Conservation (phyloP, 2,113 vertebrate species). For the Acanthochromis polyacanthus region DNA sequence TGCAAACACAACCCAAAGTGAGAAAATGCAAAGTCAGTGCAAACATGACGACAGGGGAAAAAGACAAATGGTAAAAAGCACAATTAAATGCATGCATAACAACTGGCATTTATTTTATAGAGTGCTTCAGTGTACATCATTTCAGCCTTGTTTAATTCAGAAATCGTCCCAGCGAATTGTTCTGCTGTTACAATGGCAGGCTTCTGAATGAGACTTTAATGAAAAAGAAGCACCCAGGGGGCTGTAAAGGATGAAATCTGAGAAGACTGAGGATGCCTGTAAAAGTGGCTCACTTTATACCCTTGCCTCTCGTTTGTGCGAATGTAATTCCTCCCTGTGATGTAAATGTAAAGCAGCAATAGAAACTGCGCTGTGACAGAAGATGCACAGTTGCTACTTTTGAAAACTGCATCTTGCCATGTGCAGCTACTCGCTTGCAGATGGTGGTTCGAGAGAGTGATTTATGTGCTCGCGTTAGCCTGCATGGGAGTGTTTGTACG, state of each 20-base stretch:
- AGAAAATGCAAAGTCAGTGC: slow-evolving; percentile 29
- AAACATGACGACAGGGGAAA: slow-evolving; percentile 12
- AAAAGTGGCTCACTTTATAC: slow-evolving; percentile 61
- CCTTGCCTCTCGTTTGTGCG: slow-evolving; percentile 35
- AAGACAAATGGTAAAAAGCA: slow-evolving; percentile 20
- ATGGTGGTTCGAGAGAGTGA: slow-evolving; percentile 54
- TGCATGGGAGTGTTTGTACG: slow-evolving; percentile 35
- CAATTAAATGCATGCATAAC: slow-evolving; percentile 5
- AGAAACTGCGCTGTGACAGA: slow-evolving; percentile 9
- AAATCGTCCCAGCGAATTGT: slow-evolving; percentile 58
- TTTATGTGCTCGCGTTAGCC: slow-evolving; percentile 66
- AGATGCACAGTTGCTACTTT: slow-evolving; percentile 25
- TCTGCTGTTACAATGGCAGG: slow-evolving; percentile 30
- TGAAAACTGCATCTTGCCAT: slow-evolving; percentile 21
- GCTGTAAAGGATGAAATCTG: slow-evolving; percentile 60
- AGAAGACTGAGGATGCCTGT: slow-evolving; percentile 59
- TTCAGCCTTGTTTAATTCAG: slow-evolving; percentile 38
- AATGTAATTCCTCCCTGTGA: slow-evolving; percentile 41
- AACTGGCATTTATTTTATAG: slow-evolving; percentile 28
- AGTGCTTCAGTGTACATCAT: slow-evolving; percentile 22
- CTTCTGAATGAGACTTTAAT: slow-evolving; percentile 69
- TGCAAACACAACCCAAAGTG: slow-evolving; percentile 57
- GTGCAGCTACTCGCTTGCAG: slow-evolving; percentile 29
- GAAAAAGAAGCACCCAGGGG: slow-evolving; percentile 56
- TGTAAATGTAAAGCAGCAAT: slow-evolving; percentile 37